Evolutionary conservation across 2,888 invertebrate genomes (phyloP).

Genomic region (Synergus gifuensis): DNA sequence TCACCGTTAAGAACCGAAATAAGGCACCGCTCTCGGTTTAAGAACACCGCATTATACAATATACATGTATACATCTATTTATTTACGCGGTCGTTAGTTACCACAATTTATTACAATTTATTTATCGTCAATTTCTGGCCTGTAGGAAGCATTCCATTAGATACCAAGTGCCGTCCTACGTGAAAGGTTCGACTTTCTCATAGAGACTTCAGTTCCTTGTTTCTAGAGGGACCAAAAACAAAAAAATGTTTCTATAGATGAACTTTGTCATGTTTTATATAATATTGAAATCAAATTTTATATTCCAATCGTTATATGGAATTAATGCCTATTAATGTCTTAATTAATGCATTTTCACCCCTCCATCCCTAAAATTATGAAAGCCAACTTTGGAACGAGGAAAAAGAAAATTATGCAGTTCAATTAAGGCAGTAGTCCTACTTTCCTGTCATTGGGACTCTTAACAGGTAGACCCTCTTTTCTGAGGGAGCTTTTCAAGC

Average conservation of each 20-base stretch:
- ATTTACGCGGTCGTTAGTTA: slow-evolving; percentile 48
- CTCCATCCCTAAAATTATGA: background rate
- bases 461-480: slow-evolving; percentile 32
- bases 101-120: slow-evolving; percentile 38
- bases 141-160: slow-evolving; percentile 38
- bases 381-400: background rate
- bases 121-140: slow-evolving; percentile 35
- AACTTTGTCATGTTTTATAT: no score
- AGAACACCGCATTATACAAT: slow-evolving; percentile 50
- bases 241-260: background rate
- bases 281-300: background rate
- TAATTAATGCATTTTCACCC: background rate
- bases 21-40: slow-evolving; percentile 52
- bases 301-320: background rate
- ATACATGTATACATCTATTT: slow-evolving; percentile 54
- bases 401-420: slow-evolving; percentile 15
- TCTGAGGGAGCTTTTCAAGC: slow-evolving; percentile 12
- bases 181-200: slow-evolving; percentile 40
- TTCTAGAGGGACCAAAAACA: background rate
- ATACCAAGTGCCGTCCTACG: slow-evolving; percentile 33
- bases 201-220: slow-evolving; percentile 3
- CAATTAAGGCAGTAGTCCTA: slow-evolving; percentile 9
- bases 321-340: background rate
- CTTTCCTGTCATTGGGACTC: background rate
- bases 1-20: slow-evolving; percentile 58